Conservation (phyloP, 2,797 vertebrate species). For the Melanogrammus aeglefinus region DNA sequence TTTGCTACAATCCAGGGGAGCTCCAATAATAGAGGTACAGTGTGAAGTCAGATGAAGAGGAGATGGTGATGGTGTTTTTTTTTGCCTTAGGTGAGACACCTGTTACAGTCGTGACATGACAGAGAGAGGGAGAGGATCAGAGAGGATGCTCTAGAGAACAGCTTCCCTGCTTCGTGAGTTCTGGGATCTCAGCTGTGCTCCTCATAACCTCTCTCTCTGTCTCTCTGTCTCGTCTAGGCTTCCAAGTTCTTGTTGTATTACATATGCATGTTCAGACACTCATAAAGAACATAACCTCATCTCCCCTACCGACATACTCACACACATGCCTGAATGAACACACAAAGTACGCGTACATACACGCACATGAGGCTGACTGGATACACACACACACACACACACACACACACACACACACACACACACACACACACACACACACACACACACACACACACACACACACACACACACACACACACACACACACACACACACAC, state of each 20-base stretch:
- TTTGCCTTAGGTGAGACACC: slow-evolving; percentile 68
- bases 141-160: slow-evolving; percentile 56
- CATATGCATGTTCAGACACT: slow-evolving; percentile 1
- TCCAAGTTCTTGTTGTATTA: neutral
- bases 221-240: neutral
- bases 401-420: slow-evolving; percentile 5
- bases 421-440: neutral
- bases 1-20: slow-evolving; percentile 29
- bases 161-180: slow-evolving; percentile 44
- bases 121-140: slow-evolving; percentile 54
- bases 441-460: neutral
- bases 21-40: slow-evolving; percentile 45
- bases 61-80: slow-evolving; percentile 50
- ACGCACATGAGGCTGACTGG: slow-evolving; percentile 14
- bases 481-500: neutral
- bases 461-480: neutral
- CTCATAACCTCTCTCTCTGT: slow-evolving; percentile 23
- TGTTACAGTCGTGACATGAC: slow-evolving; percentile 64
- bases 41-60: slow-evolving; percentile 44
- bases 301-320: neutral
- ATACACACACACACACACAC: slow-evolving; percentile 21
- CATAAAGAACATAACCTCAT: neutral
- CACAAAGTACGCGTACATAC: neutral
- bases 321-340: slow-evolving; percentile 1
- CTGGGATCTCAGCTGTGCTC: slow-evolving; percentile 35